Base-by-base conservation (phyloP, 2,797 vertebrate genomes). In the Channa striata region DNA sequence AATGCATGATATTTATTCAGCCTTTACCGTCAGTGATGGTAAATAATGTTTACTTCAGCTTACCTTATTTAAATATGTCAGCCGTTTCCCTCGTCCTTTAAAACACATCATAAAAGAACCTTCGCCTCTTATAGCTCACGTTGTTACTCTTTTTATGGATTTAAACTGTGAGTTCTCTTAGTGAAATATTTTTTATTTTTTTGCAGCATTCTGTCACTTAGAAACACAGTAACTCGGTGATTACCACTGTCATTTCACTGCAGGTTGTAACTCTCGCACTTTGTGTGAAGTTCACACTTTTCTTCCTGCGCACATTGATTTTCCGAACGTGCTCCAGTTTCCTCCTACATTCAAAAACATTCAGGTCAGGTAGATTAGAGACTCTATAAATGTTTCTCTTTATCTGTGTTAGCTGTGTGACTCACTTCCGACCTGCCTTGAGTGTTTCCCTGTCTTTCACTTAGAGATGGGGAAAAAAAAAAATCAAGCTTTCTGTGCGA, bases 261-360 rank as follows among this genome's bases (percentile, higher is more conserved):
- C 44, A 47, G 20, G 37, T 65, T 81, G 34, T 58, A 56, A 50
- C 33, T 59, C 37, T 11, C 5, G 9, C 46, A 21, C 58, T 58
- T 48, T 37, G 42, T 52, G 44, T 36, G 13, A 63, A 74, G 59
- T 80, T 65, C 17, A 70, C 39, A 46, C 74, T 66, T 46, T 11
- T 71, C 47, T 51, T 64, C 68, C 21, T 71, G 51, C 76, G 81
- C 68, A 56, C 74, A 78, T 78, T 74, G 74, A 82, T 83, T 84
- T 84, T 69, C 59, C 81, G 43, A 82, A 75, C 2, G n/a, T 82
- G 68, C 54, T 89, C 75, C 75, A 84, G 52, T 81, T 85, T 84
- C 75, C 81, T 80, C 77, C 75, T 66, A 84, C 83, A 68, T 75
- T 75, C 58, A 80, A 72, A 83, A 87, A 76, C 80, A 89, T 87